Conservation (phyloP, 2,888 invertebrate genomes). For the Atrina japonica region DNA sequence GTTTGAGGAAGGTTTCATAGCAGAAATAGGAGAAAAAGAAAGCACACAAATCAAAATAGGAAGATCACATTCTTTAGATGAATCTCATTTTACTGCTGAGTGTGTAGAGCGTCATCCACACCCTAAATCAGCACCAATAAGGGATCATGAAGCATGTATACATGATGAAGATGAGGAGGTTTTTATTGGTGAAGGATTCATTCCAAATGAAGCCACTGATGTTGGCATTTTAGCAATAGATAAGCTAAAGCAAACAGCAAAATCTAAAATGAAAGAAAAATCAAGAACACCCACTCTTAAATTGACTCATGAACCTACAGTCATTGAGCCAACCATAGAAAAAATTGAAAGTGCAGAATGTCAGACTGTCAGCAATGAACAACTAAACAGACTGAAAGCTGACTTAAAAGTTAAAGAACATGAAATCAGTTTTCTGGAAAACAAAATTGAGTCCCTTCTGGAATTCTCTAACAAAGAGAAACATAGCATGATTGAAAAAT, state of each 20-base stretch:
- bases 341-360: background rate
- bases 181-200: conserved; percentile 17
- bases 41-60: too few species aligned
- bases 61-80: too few species aligned
- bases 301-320: too few species aligned
- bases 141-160: too few species aligned
- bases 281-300: too few species aligned
- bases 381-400: background rate
- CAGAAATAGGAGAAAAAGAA: background rate
- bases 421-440: conserved; percentile 14
- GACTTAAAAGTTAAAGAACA: conserved; percentile 15
- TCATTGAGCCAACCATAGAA: background rate
- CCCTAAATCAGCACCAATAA: too few species aligned
- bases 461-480: conserved; percentile 39
- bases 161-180: conserved; percentile 1
- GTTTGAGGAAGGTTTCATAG: background rate
- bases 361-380: too few species aligned
- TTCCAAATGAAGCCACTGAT: background rate
- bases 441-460: background rate
- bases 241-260: too few species aligned
- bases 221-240: too few species aligned
- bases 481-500: conserved; percentile 35
- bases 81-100: conserved; percentile 1
- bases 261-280: too few species aligned
- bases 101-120: background rate